Evolutionary conservation across 2,113 vertebrate genomes (phyloP).

Genomic region (Sorex araneus): DNA sequence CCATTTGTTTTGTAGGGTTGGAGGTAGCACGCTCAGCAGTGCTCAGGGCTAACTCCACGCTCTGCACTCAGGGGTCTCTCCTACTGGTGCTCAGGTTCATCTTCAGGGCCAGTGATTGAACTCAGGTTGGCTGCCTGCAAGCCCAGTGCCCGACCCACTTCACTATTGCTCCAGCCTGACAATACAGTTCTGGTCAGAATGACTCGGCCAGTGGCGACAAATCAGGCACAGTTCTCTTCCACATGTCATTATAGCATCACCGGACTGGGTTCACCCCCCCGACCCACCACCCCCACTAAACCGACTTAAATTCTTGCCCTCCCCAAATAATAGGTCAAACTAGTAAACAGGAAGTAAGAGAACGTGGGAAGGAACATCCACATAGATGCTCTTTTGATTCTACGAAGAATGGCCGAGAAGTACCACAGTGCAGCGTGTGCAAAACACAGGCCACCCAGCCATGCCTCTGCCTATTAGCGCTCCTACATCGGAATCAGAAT

Average conservation of each 20-base stretch:
- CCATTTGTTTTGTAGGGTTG: no score
- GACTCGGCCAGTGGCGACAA: not conserved
- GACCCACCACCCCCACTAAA: no score
- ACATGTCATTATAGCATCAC: accelerated
- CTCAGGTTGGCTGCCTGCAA: no score
- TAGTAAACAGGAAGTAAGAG: not conserved
- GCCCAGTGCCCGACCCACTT: no score
- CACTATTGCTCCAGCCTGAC: no score
- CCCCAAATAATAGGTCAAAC: not conserved
- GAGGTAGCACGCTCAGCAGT: no score
- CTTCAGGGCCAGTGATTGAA: no score
- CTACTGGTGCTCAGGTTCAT: not conserved
- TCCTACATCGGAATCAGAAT: constrained; percentile 66
- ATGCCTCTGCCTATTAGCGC: not conserved
- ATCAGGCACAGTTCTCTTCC: not conserved
- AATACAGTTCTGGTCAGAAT: not conserved
- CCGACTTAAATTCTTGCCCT: no score
- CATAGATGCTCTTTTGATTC: accelerated
- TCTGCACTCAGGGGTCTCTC: not conserved
- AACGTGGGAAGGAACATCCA: not conserved
- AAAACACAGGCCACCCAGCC: constrained; percentile 65
- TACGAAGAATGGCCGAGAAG: accelerated
- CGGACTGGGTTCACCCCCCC: no score
- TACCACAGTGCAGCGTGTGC: not conserved
- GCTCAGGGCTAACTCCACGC: no score